Percentiles rank a stretch among this genome's conserved stretches.
Evolutionary conservation across 1,140 invertebrate genomes (phyloP).

Genomic region (Galleria mellonella): DNA sequence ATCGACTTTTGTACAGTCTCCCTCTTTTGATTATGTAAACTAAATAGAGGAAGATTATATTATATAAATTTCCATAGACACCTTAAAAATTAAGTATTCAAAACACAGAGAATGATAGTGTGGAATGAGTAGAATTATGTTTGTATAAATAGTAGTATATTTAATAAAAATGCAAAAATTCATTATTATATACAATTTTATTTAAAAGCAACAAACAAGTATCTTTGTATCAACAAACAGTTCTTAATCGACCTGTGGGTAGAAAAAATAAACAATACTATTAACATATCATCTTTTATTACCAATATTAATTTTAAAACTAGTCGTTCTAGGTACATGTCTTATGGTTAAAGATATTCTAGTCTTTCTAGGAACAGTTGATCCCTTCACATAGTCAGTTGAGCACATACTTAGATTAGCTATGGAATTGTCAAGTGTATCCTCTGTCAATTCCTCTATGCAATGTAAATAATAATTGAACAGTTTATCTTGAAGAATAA

Average conservation of each 20-base stretch:
- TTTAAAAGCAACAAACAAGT: too few relatives aligned
- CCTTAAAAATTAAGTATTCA: too few relatives aligned
- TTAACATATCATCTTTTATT: constrained; percentile 73
- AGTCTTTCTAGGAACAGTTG: constrained; percentile 78
- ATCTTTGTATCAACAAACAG: too few relatives aligned
- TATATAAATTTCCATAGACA: too few relatives aligned
- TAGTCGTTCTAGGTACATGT: constrained; percentile 89
- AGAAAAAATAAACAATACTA: constrained; percentile 1
- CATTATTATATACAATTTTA: too few relatives aligned
- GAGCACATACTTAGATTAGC: constrained; percentile 81
- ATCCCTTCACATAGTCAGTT: constrained; percentile 70
- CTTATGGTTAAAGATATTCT: constrained; percentile 95
- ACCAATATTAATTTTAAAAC: constrained; percentile 81
- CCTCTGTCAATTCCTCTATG: constrained; percentile 85
- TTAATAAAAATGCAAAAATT: too few relatives aligned
- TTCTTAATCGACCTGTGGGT: constrained; percentile 5
- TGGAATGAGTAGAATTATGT: too few relatives aligned
- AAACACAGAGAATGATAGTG: too few relatives aligned
- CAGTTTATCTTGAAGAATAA: constrained; percentile 89
- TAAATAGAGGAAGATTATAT: too few relatives aligned
- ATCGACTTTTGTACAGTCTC: too few relatives aligned
- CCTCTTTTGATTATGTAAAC: too few relatives aligned
- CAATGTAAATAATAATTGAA: constrained; percentile 93
- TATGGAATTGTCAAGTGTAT: constrained; percentile 80
- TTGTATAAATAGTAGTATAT: too few relatives aligned